A percentile compares a stretch with the other conserved stretches of the same genome.
These are phyloP conservation scores for Bombus difficillimus DNA, from an alignment of 1,140 invertebrate genomes.

Conservation along the genomic window DNA sequence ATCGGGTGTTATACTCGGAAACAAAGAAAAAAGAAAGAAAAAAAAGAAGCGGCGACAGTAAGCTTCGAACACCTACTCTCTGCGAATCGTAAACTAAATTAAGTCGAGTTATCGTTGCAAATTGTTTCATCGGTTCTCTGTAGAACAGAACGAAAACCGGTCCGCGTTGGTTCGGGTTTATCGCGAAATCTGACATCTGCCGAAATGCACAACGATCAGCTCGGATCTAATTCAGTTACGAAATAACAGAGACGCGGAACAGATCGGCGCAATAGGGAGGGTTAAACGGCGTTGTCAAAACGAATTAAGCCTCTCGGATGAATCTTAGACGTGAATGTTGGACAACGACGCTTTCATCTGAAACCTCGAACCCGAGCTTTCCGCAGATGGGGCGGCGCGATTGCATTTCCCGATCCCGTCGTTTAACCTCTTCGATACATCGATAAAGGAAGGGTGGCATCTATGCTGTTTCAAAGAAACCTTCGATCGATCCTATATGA, in stretches of 20 bases:
- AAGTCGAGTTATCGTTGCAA: neutral
- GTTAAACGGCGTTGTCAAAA: slow-evolving; percentile 71
- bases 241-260: slow-evolving; percentile 54
- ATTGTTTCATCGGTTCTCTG: neutral
- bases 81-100: neutral
- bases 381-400: slow-evolving; percentile 27
- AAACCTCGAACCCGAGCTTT: slow-evolving; percentile 6
- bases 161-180: slow-evolving; percentile 37
- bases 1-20: accelerated
- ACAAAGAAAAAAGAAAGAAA: neutral
- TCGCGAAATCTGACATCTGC: slow-evolving; percentile 74
- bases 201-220: slow-evolving; percentile 51
- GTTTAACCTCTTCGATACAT: slow-evolving; percentile 38
- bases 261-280: slow-evolving; percentile 37
- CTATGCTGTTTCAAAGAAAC: slow-evolving; percentile 2
- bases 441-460: slow-evolving; percentile 7
- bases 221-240: slow-evolving; percentile 48
- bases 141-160: too few species aligned
- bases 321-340: slow-evolving; percentile 22
- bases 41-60: too few species aligned
- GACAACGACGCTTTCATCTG: slow-evolving; percentile 51
- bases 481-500: neutral
- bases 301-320: slow-evolving; percentile 67
- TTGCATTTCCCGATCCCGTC: slow-evolving; percentile 17
- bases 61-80: too few species aligned